Base-by-base conservation (phyloP, 2,797 vertebrate species). In the Danio tinwini region DNA sequence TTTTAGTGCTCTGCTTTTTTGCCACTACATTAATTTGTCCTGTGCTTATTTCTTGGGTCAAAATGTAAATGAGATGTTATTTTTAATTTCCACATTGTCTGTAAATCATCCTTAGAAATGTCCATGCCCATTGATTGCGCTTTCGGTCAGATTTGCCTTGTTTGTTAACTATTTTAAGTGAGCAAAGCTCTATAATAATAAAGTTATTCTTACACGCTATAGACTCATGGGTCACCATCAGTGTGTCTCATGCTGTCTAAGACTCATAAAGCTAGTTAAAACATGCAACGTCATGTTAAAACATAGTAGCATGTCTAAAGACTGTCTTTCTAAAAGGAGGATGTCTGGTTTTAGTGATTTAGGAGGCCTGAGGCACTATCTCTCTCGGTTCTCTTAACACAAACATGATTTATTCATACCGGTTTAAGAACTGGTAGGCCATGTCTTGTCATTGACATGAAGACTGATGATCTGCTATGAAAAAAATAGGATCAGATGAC, bases 241-340 rank as follows among this genome's bases (percentile, higher is more conserved):
- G 14, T 42, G 55, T 53, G 59, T 70, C 44, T 62, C 13, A 71
- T 42, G 13, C n/a, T 55, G 7, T 49, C 40, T 1, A 29, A 17
- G 55, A 70, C n/a, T 21, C 47, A 65, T 56, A 53, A 61, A 71
- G 37, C 1, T 42, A 11, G 64, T 52, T 62, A 53, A 78, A 63
- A 73, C 77, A 73, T 72, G 77, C 50, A 64, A 80, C 39, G 59
- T 79, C 77, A 72, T 53, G 77, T 79, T 45, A 53, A 44, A 67
- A 63, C 56, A 78, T 6, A 61, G 40, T 19, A 71, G 50, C 65
- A 47, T 71, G 14, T 83, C 81, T 16, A 8, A 21, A 69, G 37
- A 42, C 39, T 5, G 39, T 63, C 58, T 52, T 52, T 49, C 65
- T 21, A 50, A 42, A 12, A 70, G 37, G 45, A 69, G 55, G 39